phyloP scores from a whole-genome alignment of 2,113 vertebrate genomes.

The Girardinichthys multiradiatus region DNA sequence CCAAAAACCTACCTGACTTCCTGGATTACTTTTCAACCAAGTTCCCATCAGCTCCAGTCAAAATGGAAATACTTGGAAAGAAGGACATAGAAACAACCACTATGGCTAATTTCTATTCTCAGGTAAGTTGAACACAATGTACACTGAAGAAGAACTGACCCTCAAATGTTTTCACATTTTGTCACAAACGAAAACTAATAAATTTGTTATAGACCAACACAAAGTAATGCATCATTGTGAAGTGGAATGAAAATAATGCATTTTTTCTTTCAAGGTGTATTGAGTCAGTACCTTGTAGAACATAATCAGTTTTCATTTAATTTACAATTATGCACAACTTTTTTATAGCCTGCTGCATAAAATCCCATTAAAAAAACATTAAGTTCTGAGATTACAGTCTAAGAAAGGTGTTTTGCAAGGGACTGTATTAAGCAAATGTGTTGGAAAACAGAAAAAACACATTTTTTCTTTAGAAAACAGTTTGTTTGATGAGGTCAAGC shows the following conservation, averaged over 20 bases:
- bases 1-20: constrained; percentile 95
- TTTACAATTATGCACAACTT: neutral
- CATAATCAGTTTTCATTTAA: neutral
- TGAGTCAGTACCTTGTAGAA: too few relatives aligned
- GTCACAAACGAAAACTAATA: too few relatives aligned
- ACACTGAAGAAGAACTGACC: neutral
- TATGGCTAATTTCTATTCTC: constrained; percentile 97
- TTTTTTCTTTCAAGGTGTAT: too few relatives aligned
- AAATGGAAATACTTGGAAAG: constrained; percentile 99
- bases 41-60: constrained; percentile 96
- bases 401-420: neutral
- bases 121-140: constrained; percentile 84
- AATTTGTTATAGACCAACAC: neutral
- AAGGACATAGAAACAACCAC: constrained; percentile 99
- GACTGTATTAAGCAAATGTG: too few relatives aligned
- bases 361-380: neutral
- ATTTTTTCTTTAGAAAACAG: neutral
- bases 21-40: constrained; percentile 98
- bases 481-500: neutral
- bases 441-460: too few relatives aligned
- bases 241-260: neutral
- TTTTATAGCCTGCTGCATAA: neutral
- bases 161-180: neutral
- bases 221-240: neutral
- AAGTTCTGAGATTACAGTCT: neutral